Conservation (phyloP, 2,113 vertebrate genomes). For the Carollia perspicillata region DNA sequence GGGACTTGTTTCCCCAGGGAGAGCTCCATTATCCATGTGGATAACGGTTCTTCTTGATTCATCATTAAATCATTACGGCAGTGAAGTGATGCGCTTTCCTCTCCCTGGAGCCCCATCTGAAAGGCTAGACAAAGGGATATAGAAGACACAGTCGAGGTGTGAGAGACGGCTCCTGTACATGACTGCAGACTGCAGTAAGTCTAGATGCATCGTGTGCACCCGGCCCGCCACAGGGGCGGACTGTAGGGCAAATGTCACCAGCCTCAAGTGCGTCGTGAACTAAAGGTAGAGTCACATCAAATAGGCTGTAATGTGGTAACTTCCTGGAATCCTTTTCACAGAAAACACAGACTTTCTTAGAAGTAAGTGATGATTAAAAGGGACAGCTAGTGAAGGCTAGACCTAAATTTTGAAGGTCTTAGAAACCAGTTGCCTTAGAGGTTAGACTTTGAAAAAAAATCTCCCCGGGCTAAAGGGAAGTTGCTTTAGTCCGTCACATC, state of each 20-base stretch:
- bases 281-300: not conserved
- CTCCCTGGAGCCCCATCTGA: constrained; percentile 8
- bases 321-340: not conserved
- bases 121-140: not conserved
- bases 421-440: constrained; percentile 57
- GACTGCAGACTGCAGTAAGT: not conserved
- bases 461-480: constrained; percentile 55
- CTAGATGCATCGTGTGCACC: not conserved
- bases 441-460: not conserved
- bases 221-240: not conserved
- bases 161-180: not conserved
- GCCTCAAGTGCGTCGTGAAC: not conserved
- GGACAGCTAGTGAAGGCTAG: not conserved
- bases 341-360: not conserved
- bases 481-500: not conserved
- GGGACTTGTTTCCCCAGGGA: not conserved
- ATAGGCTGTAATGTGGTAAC: not conserved
- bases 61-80: constrained; percentile 53
- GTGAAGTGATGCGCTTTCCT: not conserved
- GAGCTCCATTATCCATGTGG: constrained; percentile 15
- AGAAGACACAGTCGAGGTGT: not conserved
- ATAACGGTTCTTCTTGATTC: constrained; percentile 43
- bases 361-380: not conserved
- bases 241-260: not conserved
- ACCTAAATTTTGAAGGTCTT: not conserved